Base-by-base conservation (phyloP, 1,140 invertebrate species). In the Macrosteles quadrilineatus region DNA sequence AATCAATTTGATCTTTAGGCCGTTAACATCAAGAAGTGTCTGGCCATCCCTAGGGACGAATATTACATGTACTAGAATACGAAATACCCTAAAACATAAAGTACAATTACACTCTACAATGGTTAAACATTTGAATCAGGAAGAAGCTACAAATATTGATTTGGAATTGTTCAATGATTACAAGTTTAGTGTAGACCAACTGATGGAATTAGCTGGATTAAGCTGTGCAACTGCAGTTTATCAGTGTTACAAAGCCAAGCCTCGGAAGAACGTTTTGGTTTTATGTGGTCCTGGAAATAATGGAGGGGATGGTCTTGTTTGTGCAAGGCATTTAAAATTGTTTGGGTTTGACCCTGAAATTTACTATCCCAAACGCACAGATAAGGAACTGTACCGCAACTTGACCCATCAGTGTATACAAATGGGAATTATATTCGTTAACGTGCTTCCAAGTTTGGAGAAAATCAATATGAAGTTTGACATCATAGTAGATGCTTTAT, bases 251-350 rank as follows among this genome's bases (percentile, higher is more conserved):
- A 84, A 90, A 17, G 74, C 79, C 55, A 78, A 75, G 69, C 76
- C 75, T 80, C 83, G 73, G 17, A 70, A 83, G 71, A 81, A 83
- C 53, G 87, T 97, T 11, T 79, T 98, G 1, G 84, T 99, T 53
- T 89, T 94, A 74, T 97, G 94, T 83, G 98, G 98, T 0, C 97
- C 97, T 3, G 98, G 98, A n/a, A 99, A 99, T 82, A 99, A 99
- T 84, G 98, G 98, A 21, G 98, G 97, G 3, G 97, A 99, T 85
- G 98, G 98, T 12, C 80, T 99, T 21, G 98, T 99, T 9, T 97
- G 95, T 80, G 97, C 97, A 0, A 85, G 98, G 72, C 97, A 99
- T 82, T 86, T 99, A 70, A 91, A 91, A 76, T 81, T 97, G 17
- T 97, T 98, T 86, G 95, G 95, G 19, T 99, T 93, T 78, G 80